These are phyloP conservation scores for Drosophila lini DNA, from an alignment of 1,140 invertebrate genomes.

Conservation along the genomic window DNA sequence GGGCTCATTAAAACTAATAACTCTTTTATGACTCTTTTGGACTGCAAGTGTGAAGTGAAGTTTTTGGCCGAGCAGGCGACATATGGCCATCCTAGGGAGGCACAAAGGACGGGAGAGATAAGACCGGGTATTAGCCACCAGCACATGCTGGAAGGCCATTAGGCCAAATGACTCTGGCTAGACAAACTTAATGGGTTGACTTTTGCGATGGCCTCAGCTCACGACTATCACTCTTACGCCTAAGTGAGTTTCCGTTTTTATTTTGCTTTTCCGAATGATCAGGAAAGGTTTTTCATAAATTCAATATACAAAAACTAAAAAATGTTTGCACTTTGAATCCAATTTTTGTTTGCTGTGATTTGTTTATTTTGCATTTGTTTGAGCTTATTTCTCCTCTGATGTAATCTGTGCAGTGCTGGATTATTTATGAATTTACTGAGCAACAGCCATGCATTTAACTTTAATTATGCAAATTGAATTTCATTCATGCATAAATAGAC, in stretches of 20 bases:
- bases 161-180: constrained; percentile 46
- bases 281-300: not conserved
- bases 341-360: constrained; percentile 41
- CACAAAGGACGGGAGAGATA: constrained; percentile 14
- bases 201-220: constrained; percentile 6
- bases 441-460: constrained; percentile 62
- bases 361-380: constrained; percentile 51
- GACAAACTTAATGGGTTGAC: constrained; percentile 49
- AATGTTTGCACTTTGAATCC: constrained; percentile 13
- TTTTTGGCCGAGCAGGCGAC: constrained; percentile 36
- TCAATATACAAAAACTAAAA: not conserved
- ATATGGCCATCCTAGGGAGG: constrained; percentile 34
- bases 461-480: constrained; percentile 80
- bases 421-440: constrained; percentile 51
- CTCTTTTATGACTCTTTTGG: constrained; percentile 59
- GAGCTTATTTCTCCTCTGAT: constrained; percentile 19
- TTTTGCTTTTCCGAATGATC: not conserved
- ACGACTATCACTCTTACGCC: constrained; percentile 22
- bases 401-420: constrained; percentile 23
- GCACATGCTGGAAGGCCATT: constrained; percentile 32
- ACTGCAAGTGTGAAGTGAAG: constrained; percentile 25
- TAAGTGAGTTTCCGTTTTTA: not conserved
- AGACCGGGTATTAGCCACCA: constrained; percentile 13
- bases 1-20: constrained; percentile 66
- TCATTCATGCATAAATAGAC: constrained; percentile 70